Conservation (phyloP, 2,888 invertebrate genomes). For the Acheta domesticus region DNA sequence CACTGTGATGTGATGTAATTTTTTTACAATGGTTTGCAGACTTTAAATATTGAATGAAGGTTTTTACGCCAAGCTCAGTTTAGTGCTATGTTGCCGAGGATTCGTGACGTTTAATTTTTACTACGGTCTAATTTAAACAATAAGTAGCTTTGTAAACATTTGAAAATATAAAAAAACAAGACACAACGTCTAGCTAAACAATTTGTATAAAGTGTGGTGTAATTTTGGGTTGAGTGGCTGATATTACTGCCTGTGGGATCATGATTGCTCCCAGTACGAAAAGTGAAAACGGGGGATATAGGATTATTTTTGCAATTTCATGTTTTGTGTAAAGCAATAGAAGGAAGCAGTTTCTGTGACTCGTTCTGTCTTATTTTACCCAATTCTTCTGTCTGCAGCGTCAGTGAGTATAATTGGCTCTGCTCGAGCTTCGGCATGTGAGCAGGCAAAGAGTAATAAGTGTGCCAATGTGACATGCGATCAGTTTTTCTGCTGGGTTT, state of each 20-base stretch:
- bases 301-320: conserved; percentile 33
- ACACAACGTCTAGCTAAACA: conserved; percentile 32
- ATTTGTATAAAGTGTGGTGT: conserved; percentile 39
- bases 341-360: conserved; percentile 29
- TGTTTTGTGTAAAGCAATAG: conserved; percentile 32
- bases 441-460: conserved; percentile 30
- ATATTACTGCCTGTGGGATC: conserved; percentile 34
- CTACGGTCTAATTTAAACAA: conserved; percentile 39
- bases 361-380: conserved; percentile 25
- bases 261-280: conserved; percentile 28
- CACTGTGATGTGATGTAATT: conserved; percentile 36
- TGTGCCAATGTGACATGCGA: conserved; percentile 37
- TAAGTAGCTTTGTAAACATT: conserved; percentile 38
- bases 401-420: conserved; percentile 28
- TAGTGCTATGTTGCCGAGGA: conserved; percentile 37
- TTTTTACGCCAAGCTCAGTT: conserved; percentile 36
- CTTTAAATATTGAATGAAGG: conserved; percentile 33
- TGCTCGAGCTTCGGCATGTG: conserved; percentile 24
- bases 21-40: conserved; percentile 37
- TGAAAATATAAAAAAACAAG: conserved; percentile 34
- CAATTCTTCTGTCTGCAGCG: conserved; percentile 26
- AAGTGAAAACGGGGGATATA: conserved; percentile 31
- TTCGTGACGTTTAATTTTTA: conserved; percentile 37
- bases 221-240: conserved; percentile 38
- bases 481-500: conserved; percentile 37